phyloP scores from a whole-genome alignment of 2,797 vertebrate species.

The Pelodytes ibericus region DNA sequence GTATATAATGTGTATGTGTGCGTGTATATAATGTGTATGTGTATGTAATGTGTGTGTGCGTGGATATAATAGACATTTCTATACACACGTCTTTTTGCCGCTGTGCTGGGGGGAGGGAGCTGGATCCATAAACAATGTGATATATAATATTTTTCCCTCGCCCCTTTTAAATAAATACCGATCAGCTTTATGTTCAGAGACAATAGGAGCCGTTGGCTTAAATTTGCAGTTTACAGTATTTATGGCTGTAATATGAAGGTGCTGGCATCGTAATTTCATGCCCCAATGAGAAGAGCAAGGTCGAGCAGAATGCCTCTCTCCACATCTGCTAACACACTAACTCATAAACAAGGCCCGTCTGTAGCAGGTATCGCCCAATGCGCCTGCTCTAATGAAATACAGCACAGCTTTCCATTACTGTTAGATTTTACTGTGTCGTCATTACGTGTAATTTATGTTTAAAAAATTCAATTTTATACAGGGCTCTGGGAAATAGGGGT shows the following conservation, averaged over 20 bases:
- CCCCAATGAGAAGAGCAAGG: constrained; percentile 99
- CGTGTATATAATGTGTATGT: background rate
- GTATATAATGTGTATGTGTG: too few relatives aligned
- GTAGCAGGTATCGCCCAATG: constrained; percentile 99
- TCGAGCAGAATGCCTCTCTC: constrained; percentile 99
- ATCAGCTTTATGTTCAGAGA: constrained; percentile 99
- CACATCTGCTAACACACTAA: constrained; percentile 99
- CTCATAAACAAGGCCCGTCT: constrained; percentile 99
- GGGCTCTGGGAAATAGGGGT: constrained; percentile 95
- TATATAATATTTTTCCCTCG: constrained; percentile 97
- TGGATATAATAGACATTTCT: background rate
- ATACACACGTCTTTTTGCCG: background rate
- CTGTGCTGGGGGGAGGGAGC: constrained; percentile 22
- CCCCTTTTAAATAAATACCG: constrained; percentile 99
- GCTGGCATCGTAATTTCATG: constrained; percentile 99
- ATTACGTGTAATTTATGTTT: constrained; percentile 99
- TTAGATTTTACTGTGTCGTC: constrained; percentile 99
- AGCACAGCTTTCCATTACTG: constrained; percentile 99
- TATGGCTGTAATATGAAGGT: constrained; percentile 99
- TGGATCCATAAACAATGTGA: constrained; percentile 96
- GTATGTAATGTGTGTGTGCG: background rate
- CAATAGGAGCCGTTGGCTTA: constrained; percentile 99
- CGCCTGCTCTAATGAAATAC: constrained; percentile 99
- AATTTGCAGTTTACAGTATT: constrained; percentile 99
- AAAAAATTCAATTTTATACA: constrained; percentile 94